Conservation (phyloP, 2,113 vertebrate genomes). For the Apeltes quadracus region DNA sequence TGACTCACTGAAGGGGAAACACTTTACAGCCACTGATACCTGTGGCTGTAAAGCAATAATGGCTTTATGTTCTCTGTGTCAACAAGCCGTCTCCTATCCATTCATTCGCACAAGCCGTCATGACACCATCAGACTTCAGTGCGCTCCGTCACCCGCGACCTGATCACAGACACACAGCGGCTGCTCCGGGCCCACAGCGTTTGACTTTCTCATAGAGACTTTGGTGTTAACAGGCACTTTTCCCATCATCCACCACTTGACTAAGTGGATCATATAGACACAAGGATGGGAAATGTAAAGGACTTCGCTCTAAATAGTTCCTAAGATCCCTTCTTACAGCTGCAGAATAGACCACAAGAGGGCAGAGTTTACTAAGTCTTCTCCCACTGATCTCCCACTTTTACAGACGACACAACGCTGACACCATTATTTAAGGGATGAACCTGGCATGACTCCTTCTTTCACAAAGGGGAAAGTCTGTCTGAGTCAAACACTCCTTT, state of each 20-base stretch:
- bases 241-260: conserved; percentile 10
- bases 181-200: conserved; percentile 27
- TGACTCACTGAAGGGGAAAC: background rate
- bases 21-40: too few species aligned
- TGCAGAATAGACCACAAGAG: conserved; percentile 58
- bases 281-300: background rate
- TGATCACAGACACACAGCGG: conserved; percentile 58
- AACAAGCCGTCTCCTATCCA: conserved; percentile 53
- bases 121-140: conserved; percentile 56
- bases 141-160: conserved; percentile 67
- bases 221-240: conserved; percentile 21
- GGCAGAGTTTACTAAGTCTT: conserved; percentile 48
- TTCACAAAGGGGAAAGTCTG: background rate
- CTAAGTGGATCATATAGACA: background rate
- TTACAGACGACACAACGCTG: background rate
- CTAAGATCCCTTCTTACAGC: background rate
- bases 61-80: conserved; percentile 56
- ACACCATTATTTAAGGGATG: background rate
- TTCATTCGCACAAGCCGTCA: conserved; percentile 58
- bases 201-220: conserved; percentile 61
- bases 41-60: conserved; percentile 65
- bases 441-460: background rate
- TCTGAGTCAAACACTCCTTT: background rate
- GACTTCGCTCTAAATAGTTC: background rate
- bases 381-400: background rate